Evolutionary conservation across 2,113 vertebrate genomes (phyloP).

Genomic region (Sinosuthora webbiana): DNA sequence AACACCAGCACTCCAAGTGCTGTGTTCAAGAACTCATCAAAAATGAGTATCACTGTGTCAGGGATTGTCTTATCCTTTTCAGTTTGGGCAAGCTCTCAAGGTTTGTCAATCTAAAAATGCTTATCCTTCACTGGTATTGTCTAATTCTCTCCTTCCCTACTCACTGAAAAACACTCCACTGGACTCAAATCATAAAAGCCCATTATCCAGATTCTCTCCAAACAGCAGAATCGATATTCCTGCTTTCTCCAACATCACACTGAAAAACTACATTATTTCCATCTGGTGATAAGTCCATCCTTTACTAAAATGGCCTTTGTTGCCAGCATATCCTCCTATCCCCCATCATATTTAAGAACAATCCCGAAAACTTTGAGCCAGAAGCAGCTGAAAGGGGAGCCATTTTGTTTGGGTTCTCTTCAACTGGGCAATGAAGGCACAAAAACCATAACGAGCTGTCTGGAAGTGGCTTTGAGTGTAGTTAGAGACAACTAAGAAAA

Average conservation of each 20-base stretch:
- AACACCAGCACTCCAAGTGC: neutral
- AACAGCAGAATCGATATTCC: neutral
- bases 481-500: neutral
- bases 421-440: accelerated
- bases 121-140: neutral
- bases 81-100: neutral
- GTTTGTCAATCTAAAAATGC: neutral
- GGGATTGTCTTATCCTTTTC: neutral
- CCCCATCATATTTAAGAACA: neutral
- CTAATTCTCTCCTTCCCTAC: neutral
- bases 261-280: neutral
- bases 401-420: neutral
- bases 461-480: neutral
- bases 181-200: neutral
- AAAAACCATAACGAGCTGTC: neutral
- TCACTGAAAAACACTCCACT: neutral
- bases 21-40: neutral
- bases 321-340: neutral
- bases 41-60: neutral
- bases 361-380: neutral
- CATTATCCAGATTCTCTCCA: neutral
- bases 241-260: neutral
- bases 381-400: neutral
- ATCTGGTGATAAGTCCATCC: neutral
- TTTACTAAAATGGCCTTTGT: neutral